Conservation (phyloP, 2,113 vertebrate species). For the Burhinus bistriatus region DNA sequence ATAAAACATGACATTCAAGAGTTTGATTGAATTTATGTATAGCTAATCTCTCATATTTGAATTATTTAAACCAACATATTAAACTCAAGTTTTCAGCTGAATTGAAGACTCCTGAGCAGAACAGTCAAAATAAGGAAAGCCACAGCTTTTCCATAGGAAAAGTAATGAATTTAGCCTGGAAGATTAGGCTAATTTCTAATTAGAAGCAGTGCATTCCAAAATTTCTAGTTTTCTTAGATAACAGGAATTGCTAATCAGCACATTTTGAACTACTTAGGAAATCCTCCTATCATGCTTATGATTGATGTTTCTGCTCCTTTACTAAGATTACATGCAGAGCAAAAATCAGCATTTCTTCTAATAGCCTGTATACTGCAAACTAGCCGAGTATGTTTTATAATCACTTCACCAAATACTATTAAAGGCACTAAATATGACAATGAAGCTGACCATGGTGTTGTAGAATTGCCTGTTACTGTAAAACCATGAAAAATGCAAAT, state of each 20-base stretch:
- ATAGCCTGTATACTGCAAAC: background rate
- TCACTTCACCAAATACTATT: background rate
- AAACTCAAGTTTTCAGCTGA: background rate
- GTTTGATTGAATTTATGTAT: background rate
- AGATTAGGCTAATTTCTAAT: background rate
- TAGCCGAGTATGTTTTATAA: background rate
- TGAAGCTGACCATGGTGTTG: background rate
- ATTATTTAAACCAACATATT: background rate
- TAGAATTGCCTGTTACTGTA: background rate
- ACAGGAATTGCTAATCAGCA: background rate
- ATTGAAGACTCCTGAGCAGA: background rate
- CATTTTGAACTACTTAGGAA: background rate
- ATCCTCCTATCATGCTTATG: background rate
- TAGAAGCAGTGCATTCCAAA: background rate
- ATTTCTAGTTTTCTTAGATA: background rate
- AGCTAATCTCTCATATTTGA: background rate
- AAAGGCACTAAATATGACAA: background rate
- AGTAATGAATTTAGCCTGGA: background rate
- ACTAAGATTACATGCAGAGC: background rate
- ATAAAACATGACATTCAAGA: background rate
- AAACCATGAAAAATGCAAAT: background rate
- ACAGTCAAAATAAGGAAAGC: background rate
- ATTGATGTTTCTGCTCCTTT: background rate
- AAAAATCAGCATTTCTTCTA: background rate
- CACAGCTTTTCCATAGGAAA: background rate